A percentile compares a stretch with the other conserved stretches of the same genome.
Evolutionary conservation across 2,888 invertebrate genomes (phyloP).

Genomic region (Spodoptera littoralis): DNA sequence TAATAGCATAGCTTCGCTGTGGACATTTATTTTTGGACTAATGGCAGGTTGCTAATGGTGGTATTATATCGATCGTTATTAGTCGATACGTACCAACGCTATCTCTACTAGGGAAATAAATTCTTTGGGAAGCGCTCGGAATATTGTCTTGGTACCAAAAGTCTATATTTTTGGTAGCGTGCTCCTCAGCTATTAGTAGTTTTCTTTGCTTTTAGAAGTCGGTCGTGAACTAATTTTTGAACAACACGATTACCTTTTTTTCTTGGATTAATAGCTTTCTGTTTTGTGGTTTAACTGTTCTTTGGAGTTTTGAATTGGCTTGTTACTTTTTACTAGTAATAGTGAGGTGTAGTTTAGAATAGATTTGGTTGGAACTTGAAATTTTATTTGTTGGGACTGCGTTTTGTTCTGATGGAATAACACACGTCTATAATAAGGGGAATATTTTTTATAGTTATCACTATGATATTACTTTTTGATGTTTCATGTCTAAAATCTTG

Average conservation of each 20-base stretch:
- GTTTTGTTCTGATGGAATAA: no score
- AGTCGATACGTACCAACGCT: slow-evolving; percentile 30
- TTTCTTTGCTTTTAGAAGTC: slow-evolving; percentile 10
- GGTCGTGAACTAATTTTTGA: slow-evolving; percentile 23
- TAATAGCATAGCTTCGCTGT: slow-evolving; percentile 30
- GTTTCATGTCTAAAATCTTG: no score
- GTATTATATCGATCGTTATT: slow-evolving; percentile 50
- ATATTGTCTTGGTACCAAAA: slow-evolving; percentile 22
- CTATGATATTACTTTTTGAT: no score
- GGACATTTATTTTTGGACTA: slow-evolving; percentile 51
- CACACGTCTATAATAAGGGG: no score
- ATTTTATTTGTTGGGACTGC: no score
- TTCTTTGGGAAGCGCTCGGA: slow-evolving; percentile 32
- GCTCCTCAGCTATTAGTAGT: slow-evolving; percentile 17
- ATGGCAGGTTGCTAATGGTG: slow-evolving; percentile 41
- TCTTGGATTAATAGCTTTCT: not conserved
- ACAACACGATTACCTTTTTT: slow-evolving; percentile 2
- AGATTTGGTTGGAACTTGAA: no score
- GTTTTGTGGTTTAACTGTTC: not conserved
- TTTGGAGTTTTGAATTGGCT: not conserved
- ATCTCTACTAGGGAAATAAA: slow-evolving; percentile 35
- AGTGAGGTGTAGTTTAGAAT: no score
- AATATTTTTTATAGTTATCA: no score
- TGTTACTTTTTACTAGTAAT: no score
- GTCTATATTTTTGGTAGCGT: slow-evolving; percentile 36